These are phyloP conservation scores for Xenopus petersii DNA, from an alignment of 2,797 vertebrate genomes.

Conservation along the genomic window DNA sequence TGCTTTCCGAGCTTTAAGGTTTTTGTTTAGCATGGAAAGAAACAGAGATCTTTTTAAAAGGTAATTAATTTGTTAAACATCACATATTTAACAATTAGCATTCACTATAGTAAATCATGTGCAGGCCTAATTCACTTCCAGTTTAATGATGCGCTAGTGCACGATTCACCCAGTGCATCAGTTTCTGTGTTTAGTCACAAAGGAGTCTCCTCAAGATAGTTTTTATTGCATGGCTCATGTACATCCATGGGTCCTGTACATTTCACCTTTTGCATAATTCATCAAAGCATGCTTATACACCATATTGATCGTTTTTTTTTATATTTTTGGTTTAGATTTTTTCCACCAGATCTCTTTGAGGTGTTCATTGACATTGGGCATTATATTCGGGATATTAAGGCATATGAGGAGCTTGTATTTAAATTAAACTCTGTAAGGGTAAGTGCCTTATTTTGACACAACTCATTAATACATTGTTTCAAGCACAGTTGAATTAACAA, in stretches of 20 bases:
- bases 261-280: too few species aligned
- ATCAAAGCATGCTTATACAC: too few species aligned
- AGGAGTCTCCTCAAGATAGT: too few species aligned
- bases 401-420: slow-evolving; percentile 77
- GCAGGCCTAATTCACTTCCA: too few species aligned
- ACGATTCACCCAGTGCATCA: too few species aligned
- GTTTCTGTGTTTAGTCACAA: too few species aligned
- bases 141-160: too few species aligned
- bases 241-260: too few species aligned
- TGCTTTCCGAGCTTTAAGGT: slow-evolving; percentile 82
- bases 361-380: slow-evolving; percentile 90
- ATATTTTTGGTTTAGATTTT: slow-evolving; percentile 67
- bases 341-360: slow-evolving; percentile 85
- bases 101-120: too few species aligned
- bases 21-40: slow-evolving; percentile 89
- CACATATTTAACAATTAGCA: too few species aligned
- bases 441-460: slow-evolving; percentile 54
- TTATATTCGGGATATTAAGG: slow-evolving; percentile 79
- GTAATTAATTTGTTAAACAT: slow-evolving; percentile 54
- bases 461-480: slow-evolving; percentile 16
- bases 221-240: too few species aligned
- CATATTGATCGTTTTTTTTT: not conserved
- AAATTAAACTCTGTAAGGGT: slow-evolving; percentile 77
- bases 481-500: slow-evolving; percentile 4
- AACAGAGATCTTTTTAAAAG: slow-evolving; percentile 86